Evolutionary conservation across 1,140 invertebrate species (phyloP), one percentile per base, ranked within the genome.

Genomic region (Maconellicoccus hirsutus): DNA sequence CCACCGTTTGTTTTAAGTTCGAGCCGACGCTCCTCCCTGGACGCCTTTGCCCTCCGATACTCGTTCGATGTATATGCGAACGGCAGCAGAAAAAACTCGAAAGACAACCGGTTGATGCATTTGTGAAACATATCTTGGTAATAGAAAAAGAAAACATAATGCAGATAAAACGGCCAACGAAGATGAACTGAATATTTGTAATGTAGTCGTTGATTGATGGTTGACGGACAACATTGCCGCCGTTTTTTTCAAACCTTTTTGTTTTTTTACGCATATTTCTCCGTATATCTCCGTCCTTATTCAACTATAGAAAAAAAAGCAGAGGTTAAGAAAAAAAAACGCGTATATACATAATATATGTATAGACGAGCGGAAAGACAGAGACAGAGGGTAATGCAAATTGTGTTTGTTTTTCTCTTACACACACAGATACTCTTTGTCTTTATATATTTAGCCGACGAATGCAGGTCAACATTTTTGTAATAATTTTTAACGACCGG

Each of bases 361-460:
- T 66, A 66, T 25, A 25, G 22, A 23, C 22, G 21, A 66, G 21
- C 61, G 22, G 25, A 23, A 66, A 26, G 21, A 66, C 10, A 23
- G 61, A 66, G 25, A 66, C 8, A 8, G 61, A 66, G 25, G 8
- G 16, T 26, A 26, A 66, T 66, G 61, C 61, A 66, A 66, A 66
- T 66, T 66, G 61, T 66, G 22, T 66, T 66, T 66, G 21, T 66
- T 66, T 66, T 66, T 66, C 61, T 66, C 61, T 66, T 23, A 23
- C 25, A 66, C 25, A 14, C 10, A 16, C 12, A 33, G 29, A 52
- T 52, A 52, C 61, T 66, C 61, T 66, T 66, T 66, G 61, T 66
- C 61, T 66, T 66, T 66, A 66, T 66, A 66, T 66, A 66, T 66
- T 66, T 66, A 66, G 61, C 61, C 61, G 61, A 66, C 61, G 61